Evolutionary conservation across 2,888 invertebrate genomes (phyloP), one percentile per base, ranked within the genome.

Genomic region (Prosopocoilus inquinatus): DNA sequence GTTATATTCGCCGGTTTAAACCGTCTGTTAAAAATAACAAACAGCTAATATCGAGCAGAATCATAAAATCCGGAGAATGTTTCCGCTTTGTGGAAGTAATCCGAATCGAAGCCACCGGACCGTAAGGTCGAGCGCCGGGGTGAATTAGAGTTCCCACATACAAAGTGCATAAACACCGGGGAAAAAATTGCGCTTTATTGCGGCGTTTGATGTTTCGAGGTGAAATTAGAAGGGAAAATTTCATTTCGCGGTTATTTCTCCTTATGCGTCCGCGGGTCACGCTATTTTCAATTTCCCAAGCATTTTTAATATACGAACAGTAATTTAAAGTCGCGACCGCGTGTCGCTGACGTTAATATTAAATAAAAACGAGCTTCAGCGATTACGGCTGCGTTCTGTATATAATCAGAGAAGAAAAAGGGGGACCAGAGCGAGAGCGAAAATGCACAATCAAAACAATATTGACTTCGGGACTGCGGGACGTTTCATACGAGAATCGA

Each of bases 51-150:
- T 68, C 63, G 67, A 61, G 60, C 61, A 64, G 67, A 67, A 66
- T 67, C 67, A 68, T 67, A 67, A 69, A 69, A 69, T 67, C 66
- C 68, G 59, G 67, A 67, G 67, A 68, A 69, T 69, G 69, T 63
- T 67, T 65, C 67, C 69, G 67, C 64, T 65, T 67, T 66, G 65
- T 59, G 64, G 63, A 67, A 67, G 64, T 68, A 69, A 70, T 68
- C 62, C 55, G 68, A 67, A 69, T 69, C 67, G 67, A 65, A 69
- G 65, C 67, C 64, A 63, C 61, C 61, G 62, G 66, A 64, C 63
- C 63, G 65, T 55, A 53, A 13, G 12, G 38, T 13, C 38, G 38
- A 11, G 12, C 13, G 38, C 38, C 38, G 12, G 38, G 13, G 12
- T 13, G 13, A 38, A 38, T 38, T 28, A 28, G 20, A 28, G 20